A percentile compares a stretch with the other conserved stretches of the same genome.
These are phyloP conservation scores for Zosterops lateralis DNA, from an alignment of 2,113 vertebrate species.

Conservation along the genomic window DNA sequence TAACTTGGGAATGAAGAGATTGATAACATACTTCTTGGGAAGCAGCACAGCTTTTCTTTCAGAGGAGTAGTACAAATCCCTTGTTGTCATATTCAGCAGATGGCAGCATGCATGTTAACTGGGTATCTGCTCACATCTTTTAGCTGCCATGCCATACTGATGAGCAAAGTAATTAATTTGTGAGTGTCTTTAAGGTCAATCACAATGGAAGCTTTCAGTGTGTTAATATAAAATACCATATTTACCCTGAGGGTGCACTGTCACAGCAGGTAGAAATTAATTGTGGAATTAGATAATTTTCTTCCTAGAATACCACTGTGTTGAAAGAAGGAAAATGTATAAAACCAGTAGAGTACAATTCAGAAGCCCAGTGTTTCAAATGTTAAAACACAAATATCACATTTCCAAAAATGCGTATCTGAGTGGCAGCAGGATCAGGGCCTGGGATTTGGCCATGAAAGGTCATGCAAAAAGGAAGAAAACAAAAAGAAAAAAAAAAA, in stretches of 20 bases:
- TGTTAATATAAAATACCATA: neutral
- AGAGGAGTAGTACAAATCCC: neutral
- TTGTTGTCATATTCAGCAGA: slow-evolving; percentile 35
- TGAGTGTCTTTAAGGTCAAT: slow-evolving; percentile 43
- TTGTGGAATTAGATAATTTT: neutral
- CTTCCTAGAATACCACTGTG: neutral
- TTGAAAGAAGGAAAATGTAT: neutral
- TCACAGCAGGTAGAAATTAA: slow-evolving; percentile 27
- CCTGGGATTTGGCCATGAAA: neutral
- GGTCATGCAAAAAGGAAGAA: neutral
- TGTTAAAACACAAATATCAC: neutral
- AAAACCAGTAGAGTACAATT: neutral
- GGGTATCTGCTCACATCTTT: neutral
- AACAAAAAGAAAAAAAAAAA: neutral
- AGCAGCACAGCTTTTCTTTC: neutral
- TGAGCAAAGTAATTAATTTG: slow-evolving; percentile 34
- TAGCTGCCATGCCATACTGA: slow-evolving; percentile 5
- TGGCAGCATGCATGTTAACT: slow-evolving; percentile 23
- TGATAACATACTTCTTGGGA: neutral
- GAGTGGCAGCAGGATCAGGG: neutral
- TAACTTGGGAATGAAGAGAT: neutral
- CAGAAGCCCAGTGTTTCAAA: neutral
- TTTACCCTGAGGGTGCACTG: neutral
- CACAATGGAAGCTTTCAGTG: neutral
- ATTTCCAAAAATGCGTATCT: neutral